phyloP scores from a whole-genome alignment of 2,113 vertebrate genomes.

The Elachura formosa region DNA sequence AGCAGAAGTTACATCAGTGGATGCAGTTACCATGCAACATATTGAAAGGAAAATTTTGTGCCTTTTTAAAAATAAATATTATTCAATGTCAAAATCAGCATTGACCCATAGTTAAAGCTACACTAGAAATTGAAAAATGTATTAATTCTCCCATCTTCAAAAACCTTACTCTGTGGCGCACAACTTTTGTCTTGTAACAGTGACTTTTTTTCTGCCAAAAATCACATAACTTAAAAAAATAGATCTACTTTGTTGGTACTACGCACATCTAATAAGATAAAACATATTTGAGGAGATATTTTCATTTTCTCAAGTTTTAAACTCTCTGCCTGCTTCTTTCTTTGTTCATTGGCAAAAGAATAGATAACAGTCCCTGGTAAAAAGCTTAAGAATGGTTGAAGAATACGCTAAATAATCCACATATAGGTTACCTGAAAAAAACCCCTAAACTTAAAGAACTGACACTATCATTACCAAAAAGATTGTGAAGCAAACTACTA shows the following conservation, averaged over 20 bases:
- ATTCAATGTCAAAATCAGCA: neutral
- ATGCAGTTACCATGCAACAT: neutral
- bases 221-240: neutral
- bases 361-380: neutral
- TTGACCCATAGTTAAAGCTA: neutral
- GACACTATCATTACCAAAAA: neutral
- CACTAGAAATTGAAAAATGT: neutral
- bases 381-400: neutral
- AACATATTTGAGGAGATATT: neutral
- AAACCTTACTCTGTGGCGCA: neutral
- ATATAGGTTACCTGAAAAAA: neutral
- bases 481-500: neutral
- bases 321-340: neutral
- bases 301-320: neutral
- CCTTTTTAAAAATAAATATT: neutral
- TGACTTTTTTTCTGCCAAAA: neutral
- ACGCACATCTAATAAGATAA: neutral
- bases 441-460: neutral
- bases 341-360: neutral
- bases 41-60: neutral
- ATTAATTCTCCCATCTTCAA: neutral
- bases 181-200: neutral
- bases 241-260: neutral
- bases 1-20: neutral
- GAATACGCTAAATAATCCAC: neutral